Evolutionary conservation across 1,140 invertebrate genomes (phyloP).

Genomic region (Ectropis grisescens): DNA sequence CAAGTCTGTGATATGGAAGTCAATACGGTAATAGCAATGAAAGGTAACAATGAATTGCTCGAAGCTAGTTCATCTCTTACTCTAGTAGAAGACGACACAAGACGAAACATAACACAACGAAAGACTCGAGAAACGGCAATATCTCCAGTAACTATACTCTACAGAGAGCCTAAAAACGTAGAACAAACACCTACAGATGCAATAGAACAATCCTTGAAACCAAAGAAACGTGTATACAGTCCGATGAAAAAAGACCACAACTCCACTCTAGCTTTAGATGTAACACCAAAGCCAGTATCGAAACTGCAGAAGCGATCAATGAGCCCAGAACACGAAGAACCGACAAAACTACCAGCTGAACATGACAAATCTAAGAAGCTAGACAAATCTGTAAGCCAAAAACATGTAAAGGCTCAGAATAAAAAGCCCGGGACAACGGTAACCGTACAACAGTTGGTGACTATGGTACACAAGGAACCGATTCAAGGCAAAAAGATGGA

Average conservation of each 20-base stretch:
- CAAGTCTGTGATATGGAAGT: slow-evolving; percentile 29
- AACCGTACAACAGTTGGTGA: slow-evolving; percentile 28
- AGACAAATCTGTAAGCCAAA: slow-evolving; percentile 3
- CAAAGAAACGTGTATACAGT: slow-evolving; percentile 30
- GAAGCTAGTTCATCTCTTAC: slow-evolving; percentile 38
- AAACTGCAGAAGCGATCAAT: slow-evolving; percentile 43
- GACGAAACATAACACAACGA: too few species aligned
- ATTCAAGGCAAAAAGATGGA: too few species aligned
- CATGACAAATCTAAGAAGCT: too few species aligned
- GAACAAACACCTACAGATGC: too few species aligned
- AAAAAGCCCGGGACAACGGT: slow-evolving; percentile 9
- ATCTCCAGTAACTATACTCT: too few species aligned
- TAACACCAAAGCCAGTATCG: slow-evolving; percentile 36
- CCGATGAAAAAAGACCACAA: slow-evolving; percentile 17
- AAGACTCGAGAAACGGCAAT: too few species aligned
- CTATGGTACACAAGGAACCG: slow-evolving; percentile 14
- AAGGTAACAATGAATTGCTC: slow-evolving; percentile 35
- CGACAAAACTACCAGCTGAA: too few species aligned
- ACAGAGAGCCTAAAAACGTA: too few species aligned
- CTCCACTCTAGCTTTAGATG: slow-evolving; percentile 6
- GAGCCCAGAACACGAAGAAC: slow-evolving; percentile 17
- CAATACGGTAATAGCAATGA: slow-evolving; percentile 47
- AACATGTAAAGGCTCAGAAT: too few species aligned
- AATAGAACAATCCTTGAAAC: too few species aligned
- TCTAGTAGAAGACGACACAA: slow-evolving; percentile 43